Conservation (phyloP, 2,888 invertebrate species). For the Tanypteryx hageni region DNA sequence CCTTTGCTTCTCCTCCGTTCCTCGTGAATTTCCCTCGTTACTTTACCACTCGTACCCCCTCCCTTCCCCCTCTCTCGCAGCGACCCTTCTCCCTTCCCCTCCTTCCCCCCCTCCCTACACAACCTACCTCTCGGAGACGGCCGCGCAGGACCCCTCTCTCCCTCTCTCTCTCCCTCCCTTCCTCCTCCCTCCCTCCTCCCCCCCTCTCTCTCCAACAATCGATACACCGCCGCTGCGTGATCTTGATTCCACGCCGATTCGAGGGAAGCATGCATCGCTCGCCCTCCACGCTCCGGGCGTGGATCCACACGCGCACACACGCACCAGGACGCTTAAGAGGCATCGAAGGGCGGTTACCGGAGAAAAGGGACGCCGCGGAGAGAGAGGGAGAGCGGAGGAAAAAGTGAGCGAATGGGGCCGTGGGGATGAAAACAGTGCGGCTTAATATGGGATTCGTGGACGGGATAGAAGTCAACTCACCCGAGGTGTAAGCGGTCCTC, state of each 20-base stretch:
- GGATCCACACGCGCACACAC: neutral
- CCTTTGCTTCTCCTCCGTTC: neutral
- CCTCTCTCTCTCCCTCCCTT: neutral
- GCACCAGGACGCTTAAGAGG: neutral
- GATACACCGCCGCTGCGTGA: neutral
- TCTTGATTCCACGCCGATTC: neutral
- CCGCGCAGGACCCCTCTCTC: neutral
- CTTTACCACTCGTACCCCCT: neutral
- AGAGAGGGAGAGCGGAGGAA: neutral
- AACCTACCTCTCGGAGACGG: neutral
- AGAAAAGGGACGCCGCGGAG: neutral
- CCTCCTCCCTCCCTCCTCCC: neutral
- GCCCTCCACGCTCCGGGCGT: neutral
- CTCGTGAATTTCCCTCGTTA: neutral
- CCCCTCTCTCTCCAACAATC: neutral
- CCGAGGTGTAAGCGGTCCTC: too few relatives aligned
- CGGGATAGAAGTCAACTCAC: too few relatives aligned
- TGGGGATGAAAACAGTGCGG: neutral
- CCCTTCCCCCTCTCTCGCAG: neutral
- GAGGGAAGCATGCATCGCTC: neutral
- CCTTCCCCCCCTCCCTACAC: neutral
- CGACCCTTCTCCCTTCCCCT: neutral
- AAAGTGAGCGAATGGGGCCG: neutral
- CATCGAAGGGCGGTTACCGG: neutral
- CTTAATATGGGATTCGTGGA: neutral